phyloP scores from a whole-genome alignment of 2,113 vertebrate genomes.

The Scatophagus argus region DNA sequence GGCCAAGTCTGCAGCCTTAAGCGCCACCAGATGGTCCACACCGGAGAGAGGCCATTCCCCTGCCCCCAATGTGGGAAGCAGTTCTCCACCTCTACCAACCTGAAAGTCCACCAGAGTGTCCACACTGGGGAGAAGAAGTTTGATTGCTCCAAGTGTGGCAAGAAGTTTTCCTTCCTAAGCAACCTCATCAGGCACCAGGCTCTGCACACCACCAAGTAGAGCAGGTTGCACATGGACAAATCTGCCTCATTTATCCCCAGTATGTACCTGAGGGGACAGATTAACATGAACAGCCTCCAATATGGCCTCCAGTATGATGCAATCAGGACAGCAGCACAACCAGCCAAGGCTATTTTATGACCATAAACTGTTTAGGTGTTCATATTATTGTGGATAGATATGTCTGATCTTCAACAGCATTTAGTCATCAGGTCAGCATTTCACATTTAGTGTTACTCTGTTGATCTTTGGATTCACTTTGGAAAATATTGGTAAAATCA shows the following conservation, averaged over 20 bases:
- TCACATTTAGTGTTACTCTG: background rate
- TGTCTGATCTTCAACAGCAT: background rate
- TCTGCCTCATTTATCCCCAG: background rate
- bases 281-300: background rate
- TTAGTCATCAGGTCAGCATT: background rate
- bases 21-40: constrained; percentile 73
- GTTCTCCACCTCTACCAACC: constrained; percentile 67
- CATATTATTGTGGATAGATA: background rate
- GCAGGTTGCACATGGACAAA: background rate
- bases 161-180: constrained; percentile 71
- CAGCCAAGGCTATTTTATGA: background rate
- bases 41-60: constrained; percentile 63
- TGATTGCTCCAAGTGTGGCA: constrained; percentile 68
- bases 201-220: constrained; percentile 52
- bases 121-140: constrained; percentile 70
- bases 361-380: background rate
- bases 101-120: constrained; percentile 75
- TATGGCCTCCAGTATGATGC: no score
- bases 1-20: constrained; percentile 67
- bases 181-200: constrained; percentile 70
- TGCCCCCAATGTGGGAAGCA: constrained; percentile 71
- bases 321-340: background rate
- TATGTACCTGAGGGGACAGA: background rate
- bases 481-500: background rate
- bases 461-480: constrained; percentile 1